Base-by-base conservation (phyloP, 2,113 vertebrate species). In the Sitta europaea region DNA sequence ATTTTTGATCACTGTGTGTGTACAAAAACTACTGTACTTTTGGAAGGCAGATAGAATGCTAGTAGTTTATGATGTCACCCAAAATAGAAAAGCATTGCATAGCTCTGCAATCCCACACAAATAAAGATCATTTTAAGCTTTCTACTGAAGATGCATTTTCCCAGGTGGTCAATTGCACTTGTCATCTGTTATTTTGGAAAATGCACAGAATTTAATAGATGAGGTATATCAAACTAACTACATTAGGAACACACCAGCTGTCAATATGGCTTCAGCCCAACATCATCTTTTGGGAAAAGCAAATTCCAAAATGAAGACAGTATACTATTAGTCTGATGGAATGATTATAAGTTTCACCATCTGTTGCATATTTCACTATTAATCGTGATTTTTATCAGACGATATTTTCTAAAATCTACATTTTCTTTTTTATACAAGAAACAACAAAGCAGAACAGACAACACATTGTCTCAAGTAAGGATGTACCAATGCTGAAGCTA, bases 191-290 rank as follows among this genome's bases (percentile, higher is more conserved):
- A 97, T 98, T 98, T 96, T 98, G 97, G 97, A 98, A 97, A 97
- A 97, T 76, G 83, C 92, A 96, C 96, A 97, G 92, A 91, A 97
- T 97, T 98, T 98, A 98, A 98, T 98, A 98, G 97, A 98, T 98
- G 98, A 98, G 97, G 97, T 98, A 98, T 98, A 98, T 98, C 97
- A 98, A 97, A 96, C 96, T 98, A 98, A 98, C 96, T 97, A 95
- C 91, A 93, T 98, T 98, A 98, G 89, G 96, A 98, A 96, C 63
- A 96, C 90, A 97, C 97, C 98, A 98, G 97, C 97, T 98, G 98
- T 98, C 98, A 98, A 92, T 95, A 97, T 98, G 98, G 98, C 98
- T 97, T 96, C 67, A 86, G 57, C 96, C 98, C 98, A 98, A 95
- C 62, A 96, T 72, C 75, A 95, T 98, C 97, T 97, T 98, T 96